A percentile compares a stretch with the other conserved stretches of the same genome.
These are phyloP conservation scores for Serilophus lunatus DNA, from an alignment of 2,113 vertebrate genomes.

Conservation along the genomic window DNA sequence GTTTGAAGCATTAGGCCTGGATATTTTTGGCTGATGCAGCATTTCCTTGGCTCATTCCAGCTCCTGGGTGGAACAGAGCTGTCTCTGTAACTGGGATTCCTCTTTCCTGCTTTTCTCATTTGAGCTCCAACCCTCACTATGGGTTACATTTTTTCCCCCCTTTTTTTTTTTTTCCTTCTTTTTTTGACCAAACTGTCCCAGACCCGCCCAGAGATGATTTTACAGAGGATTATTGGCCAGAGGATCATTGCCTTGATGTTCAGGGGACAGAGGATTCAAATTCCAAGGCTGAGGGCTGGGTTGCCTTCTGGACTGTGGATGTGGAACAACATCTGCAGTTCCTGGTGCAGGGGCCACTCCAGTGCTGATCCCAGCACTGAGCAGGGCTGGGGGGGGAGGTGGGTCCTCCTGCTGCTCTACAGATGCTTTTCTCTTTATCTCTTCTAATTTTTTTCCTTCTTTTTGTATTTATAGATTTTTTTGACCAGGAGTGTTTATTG, in stretches of 20 bases:
- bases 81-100: background rate
- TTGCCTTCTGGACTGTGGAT: background rate
- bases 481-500: background rate
- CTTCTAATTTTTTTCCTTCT: background rate
- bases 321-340: fast-evolving
- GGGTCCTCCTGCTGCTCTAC: background rate
- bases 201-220: background rate
- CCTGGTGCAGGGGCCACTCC: background rate
- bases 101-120: background rate
- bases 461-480: background rate
- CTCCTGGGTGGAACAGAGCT: background rate
- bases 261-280: background rate
- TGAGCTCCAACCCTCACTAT: background rate
- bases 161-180: background rate
- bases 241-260: background rate
- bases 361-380: background rate
- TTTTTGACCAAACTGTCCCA: background rate
- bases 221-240: background rate
- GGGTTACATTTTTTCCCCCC: fast-evolving
- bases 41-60: background rate
- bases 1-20: background rate
- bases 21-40: background rate
- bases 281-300: background rate
- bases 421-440: background rate
- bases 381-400: background rate